phyloP scores from a whole-genome alignment of 2,888 invertebrate genomes.

The Euclidia mi region DNA sequence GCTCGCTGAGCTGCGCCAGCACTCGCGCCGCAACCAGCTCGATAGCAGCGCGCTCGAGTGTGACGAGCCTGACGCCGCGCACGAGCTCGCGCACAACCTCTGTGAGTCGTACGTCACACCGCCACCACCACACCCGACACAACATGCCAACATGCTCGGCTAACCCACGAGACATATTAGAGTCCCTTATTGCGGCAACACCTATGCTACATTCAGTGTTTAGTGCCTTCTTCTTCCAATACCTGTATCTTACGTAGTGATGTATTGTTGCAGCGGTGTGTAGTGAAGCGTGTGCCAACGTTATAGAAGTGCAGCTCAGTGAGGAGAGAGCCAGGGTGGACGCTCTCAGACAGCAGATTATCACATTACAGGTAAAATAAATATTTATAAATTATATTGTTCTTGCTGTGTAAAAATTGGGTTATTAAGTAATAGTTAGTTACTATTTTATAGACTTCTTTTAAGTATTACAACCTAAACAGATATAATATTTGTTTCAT shows the following conservation, averaged over 20 bases:
- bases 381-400: too few relatives aligned
- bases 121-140: too few relatives aligned
- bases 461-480: too few relatives aligned
- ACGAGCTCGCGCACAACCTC: conserved; percentile 71
- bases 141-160: too few relatives aligned
- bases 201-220: too few relatives aligned
- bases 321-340: conserved; percentile 82
- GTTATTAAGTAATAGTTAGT: too few relatives aligned
- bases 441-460: too few relatives aligned
- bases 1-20: conserved; percentile 74
- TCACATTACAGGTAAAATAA: conserved; percentile 76
- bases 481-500: background rate
- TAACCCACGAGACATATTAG: too few relatives aligned
- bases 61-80: conserved; percentile 77
- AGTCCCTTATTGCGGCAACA: too few relatives aligned
- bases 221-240: too few relatives aligned
- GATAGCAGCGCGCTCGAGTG: conserved; percentile 81
- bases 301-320: conserved; percentile 82
- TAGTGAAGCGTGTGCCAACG: conserved; percentile 82
- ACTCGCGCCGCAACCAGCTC: conserved; percentile 72
- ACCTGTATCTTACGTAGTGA: too few relatives aligned
- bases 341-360: conserved; percentile 74
- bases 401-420: too few relatives aligned
- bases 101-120: conserved; percentile 64
- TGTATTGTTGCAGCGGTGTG: conserved; percentile 64